Evolutionary conservation across 35 echinoderm and acorn worm genomes (phyloP).

Genomic region (Holothuria glaberrima): DNA sequence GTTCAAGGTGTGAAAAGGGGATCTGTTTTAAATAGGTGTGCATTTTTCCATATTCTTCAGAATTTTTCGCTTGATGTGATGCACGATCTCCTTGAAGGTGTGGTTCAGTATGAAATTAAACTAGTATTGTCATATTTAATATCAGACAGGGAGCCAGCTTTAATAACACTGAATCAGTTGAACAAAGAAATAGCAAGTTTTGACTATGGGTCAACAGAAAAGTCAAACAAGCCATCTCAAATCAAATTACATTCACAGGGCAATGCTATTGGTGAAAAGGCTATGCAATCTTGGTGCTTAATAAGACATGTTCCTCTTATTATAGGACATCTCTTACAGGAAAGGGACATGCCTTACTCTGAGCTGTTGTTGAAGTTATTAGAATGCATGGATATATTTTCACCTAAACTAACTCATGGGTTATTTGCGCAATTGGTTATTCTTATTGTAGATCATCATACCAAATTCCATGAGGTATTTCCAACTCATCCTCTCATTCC

Average conservation of each 20-base stretch:
- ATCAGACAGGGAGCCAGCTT: neutral
- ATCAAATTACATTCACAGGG: slow-evolving; percentile 29
- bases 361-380: slow-evolving; percentile 46
- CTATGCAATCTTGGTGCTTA: slow-evolving; percentile 6
- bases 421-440: slow-evolving; percentile 51
- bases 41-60: neutral
- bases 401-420: slow-evolving; percentile 48
- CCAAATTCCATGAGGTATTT: slow-evolving; percentile 41
- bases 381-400: slow-evolving; percentile 55
- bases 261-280: slow-evolving; percentile 34
- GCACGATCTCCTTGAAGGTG: slow-evolving; percentile 16
- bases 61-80: slow-evolving; percentile 21
- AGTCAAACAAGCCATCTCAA: slow-evolving; percentile 20
- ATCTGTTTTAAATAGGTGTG: neutral
- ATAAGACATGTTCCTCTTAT: slow-evolving; percentile 56
- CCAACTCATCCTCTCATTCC: slow-evolving; percentile 12
- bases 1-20: slow-evolving; percentile 4
- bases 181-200: neutral
- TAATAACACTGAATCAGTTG: neutral
- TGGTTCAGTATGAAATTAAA: slow-evolving; percentile 30
- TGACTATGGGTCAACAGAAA: slow-evolving; percentile 2
- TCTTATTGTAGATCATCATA: slow-evolving; percentile 57
- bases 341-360: slow-evolving; percentile 30
- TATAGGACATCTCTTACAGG: neutral
- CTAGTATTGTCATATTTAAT: neutral